Evolutionary conservation across 2,888 invertebrate genomes (phyloP).

Genomic region (Agrilus biguttatus): DNA sequence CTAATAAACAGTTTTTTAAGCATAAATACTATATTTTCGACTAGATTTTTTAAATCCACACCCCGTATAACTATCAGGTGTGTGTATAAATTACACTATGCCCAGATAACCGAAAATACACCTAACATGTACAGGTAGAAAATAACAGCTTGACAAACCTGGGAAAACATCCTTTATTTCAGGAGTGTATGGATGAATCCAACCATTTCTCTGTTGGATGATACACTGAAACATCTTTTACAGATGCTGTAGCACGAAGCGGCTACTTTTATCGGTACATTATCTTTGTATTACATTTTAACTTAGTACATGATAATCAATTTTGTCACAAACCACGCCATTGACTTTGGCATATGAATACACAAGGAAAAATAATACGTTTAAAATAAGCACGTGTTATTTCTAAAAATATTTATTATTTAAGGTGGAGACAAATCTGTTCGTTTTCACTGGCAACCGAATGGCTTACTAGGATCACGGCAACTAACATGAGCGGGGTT

Average conservation of each 20-base stretch:
- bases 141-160: conserved; percentile 36
- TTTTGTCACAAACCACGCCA: conserved; percentile 5
- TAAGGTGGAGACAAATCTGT: neutral
- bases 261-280: conserved; percentile 8
- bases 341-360: conserved; percentile 3
- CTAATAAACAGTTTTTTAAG: too few species aligned
- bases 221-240: conserved; percentile 65
- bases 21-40: too few species aligned
- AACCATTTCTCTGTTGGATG: conserved; percentile 64
- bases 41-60: too few species aligned
- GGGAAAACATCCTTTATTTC: conserved; percentile 60
- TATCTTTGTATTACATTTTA: neutral
- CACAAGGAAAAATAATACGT: conserved; percentile 1
- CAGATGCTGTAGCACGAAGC: conserved; percentile 13
- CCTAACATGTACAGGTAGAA: neutral
- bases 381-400: conserved; percentile 10
- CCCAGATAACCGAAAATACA: neutral
- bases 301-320: conserved; percentile 4
- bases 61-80: too few species aligned
- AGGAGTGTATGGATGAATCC: conserved; percentile 55
- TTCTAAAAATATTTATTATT: neutral
- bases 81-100: too few species aligned
- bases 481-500: too few species aligned
- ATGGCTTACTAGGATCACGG: too few species aligned
- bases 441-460: conserved; percentile 1